Evolutionary conservation across 2,797 vertebrate species (phyloP).

Genomic region (Danio choprae): DNA sequence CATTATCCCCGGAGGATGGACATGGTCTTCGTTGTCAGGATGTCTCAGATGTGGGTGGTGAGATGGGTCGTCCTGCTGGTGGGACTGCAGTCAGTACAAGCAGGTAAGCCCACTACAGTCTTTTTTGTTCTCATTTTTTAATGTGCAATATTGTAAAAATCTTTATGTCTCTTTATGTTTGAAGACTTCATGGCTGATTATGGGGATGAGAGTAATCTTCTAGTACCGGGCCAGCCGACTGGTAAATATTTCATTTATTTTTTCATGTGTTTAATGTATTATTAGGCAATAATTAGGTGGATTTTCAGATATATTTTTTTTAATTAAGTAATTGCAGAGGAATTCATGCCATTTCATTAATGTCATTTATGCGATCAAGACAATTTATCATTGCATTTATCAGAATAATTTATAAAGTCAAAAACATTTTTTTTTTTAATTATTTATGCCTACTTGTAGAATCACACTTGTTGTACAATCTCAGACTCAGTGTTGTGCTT

Average conservation of each 20-base stretch:
- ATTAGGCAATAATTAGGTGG: not conserved
- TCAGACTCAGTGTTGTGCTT: too few species aligned
- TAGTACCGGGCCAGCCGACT: too few species aligned
- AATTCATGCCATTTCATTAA: not conserved
- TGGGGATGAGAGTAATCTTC: too few species aligned
- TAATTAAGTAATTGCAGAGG: not conserved
- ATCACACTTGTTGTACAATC: too few species aligned
- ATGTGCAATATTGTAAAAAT: not conserved
- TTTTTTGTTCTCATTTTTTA: not conserved
- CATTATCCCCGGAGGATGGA: not conserved
- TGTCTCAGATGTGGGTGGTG: constrained; percentile 10
- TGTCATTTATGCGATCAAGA: not conserved
- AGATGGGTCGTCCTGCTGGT: not conserved
- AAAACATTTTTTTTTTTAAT: not conserved
- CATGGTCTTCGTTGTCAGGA: not conserved
- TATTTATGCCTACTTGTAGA: too few species aligned
- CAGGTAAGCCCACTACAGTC: constrained; percentile 12
- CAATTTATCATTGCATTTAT: not conserved
- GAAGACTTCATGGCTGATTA: not conserved
- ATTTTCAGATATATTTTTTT: not conserved
- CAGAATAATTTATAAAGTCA: not conserved
- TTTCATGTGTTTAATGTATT: not conserved
- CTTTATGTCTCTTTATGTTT: not conserved
- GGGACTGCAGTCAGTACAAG: not conserved
- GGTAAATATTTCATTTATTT: not conserved